Evolutionary conservation across 1,140 invertebrate genomes (phyloP).

Genomic region (Polypedilum vanderplanki): DNA sequence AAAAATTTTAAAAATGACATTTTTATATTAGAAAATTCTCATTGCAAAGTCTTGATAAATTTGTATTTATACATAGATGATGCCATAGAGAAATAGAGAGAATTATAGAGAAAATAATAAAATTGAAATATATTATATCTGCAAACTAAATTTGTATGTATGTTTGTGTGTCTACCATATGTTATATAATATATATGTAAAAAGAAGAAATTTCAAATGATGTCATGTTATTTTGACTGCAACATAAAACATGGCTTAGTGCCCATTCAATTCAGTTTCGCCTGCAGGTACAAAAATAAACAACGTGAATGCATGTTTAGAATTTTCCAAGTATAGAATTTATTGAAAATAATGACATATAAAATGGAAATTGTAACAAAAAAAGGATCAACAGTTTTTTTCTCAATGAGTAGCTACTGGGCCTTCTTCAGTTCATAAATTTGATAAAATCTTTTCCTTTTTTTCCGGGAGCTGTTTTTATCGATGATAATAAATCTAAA

Average conservation of each 20-base stretch:
- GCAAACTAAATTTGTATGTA: background rate
- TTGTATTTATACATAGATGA: no score
- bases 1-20: no score
- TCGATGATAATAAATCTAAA: background rate
- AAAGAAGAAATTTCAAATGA: background rate
- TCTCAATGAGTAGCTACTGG: background rate
- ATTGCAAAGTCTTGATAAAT: no score
- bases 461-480: background rate
- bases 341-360: background rate
- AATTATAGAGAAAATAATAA: background rate
- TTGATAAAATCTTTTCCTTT: background rate
- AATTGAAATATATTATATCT: conserved; percentile 11
- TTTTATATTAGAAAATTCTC: no score
- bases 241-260: background rate
- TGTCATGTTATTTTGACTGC: conserved; percentile 17
- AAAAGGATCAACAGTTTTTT: background rate
- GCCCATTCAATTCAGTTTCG: background rate
- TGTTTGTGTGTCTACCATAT: no score
- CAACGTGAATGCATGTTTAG: background rate
- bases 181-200: no score
- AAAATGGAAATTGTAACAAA: background rate
- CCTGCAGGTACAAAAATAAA: no score
- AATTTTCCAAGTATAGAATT: background rate
- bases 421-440: background rate
- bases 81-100: no score